Evolutionary conservation across 1,140 invertebrate species (phyloP).

Genomic region (Philaenus spumarius): DNA sequence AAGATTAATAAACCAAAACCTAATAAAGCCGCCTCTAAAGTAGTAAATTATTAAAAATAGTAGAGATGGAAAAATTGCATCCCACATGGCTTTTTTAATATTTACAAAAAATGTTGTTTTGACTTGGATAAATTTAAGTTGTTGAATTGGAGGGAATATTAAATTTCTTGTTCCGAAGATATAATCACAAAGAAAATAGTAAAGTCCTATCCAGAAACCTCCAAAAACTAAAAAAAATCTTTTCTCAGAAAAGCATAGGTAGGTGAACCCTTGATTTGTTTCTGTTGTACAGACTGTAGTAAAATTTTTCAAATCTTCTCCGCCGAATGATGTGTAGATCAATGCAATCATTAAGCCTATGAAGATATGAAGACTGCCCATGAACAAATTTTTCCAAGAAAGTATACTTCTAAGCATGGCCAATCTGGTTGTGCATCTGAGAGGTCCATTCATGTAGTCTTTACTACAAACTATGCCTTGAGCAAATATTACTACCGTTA

Average conservation of each 20-base stretch:
- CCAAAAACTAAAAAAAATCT: slow-evolving; percentile 54
- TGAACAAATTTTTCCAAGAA: slow-evolving; percentile 49
- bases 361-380: slow-evolving; percentile 47
- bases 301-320: slow-evolving; percentile 44
- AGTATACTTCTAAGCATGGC: slow-evolving; percentile 51
- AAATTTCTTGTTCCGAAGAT: slow-evolving; percentile 39
- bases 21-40: slow-evolving; percentile 43
- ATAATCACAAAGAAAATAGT: slow-evolving; percentile 53
- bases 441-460: slow-evolving; percentile 44
- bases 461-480: slow-evolving; percentile 54
- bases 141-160: slow-evolving; percentile 57
- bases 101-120: slow-evolving; percentile 47
- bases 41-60: slow-evolving; percentile 54
- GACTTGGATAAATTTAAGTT: slow-evolving; percentile 55
- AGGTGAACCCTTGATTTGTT: slow-evolving; percentile 9
- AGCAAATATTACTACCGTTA: slow-evolving; percentile 44
- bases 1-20: slow-evolving; percentile 38
- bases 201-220: slow-evolving; percentile 60
- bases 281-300: slow-evolving; percentile 33
- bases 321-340: slow-evolving; percentile 52
- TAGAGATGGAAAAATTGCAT: slow-evolving; percentile 51
- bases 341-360: slow-evolving; percentile 52
- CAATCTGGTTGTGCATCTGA: slow-evolving; percentile 53
- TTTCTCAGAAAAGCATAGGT: slow-evolving; percentile 44
- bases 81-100: slow-evolving; percentile 47